These are phyloP conservation scores for Poeciliopsis paucimaculata DNA, from an alignment of 2,797 vertebrate genomes.

Conservation along the genomic window DNA sequence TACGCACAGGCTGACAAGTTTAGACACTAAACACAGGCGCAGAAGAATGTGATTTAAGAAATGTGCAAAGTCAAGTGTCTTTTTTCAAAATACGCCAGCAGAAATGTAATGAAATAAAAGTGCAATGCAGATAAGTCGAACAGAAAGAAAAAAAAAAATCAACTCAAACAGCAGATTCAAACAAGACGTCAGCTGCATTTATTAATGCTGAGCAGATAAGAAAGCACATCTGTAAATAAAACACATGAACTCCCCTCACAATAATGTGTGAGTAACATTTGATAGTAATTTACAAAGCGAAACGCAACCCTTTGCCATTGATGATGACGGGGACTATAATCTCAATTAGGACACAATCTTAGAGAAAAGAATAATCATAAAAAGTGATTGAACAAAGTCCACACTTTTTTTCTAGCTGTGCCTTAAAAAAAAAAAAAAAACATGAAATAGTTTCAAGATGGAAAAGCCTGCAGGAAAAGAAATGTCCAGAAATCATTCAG, in stretches of 20 bases:
- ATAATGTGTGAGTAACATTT: not conserved
- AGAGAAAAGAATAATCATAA: not conserved
- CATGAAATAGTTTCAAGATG: not conserved
- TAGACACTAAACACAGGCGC: constrained; percentile 4
- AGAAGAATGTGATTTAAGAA: constrained; percentile 9
- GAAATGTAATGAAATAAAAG: constrained; percentile 34
- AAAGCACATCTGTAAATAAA: not conserved
- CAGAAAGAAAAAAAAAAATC: too few relatives aligned
- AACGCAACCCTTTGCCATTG: not conserved
- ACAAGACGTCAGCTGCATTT: not conserved
- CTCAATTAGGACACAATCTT: not conserved
- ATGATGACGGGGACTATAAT: not conserved
- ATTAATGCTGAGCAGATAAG: not conserved
- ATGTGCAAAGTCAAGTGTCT: constrained; percentile 16
- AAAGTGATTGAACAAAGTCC: not conserved
- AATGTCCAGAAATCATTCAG: not conserved
- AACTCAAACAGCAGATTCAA: constrained; percentile 3
- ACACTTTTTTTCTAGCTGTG: not conserved
- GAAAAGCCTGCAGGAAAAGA: not conserved
- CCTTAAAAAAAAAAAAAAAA: not conserved
- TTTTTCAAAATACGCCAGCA: constrained; percentile 6
- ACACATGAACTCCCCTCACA: not conserved
- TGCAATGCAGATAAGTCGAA: constrained; percentile 5
- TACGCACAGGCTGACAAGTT: constrained; percentile 12
- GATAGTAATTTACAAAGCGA: not conserved